Percentiles rank a stretch among this genome's conserved stretches.
Conservation (phyloP, 1,140 invertebrate genomes). For the Mizuhopecten yessoensis region DNA sequence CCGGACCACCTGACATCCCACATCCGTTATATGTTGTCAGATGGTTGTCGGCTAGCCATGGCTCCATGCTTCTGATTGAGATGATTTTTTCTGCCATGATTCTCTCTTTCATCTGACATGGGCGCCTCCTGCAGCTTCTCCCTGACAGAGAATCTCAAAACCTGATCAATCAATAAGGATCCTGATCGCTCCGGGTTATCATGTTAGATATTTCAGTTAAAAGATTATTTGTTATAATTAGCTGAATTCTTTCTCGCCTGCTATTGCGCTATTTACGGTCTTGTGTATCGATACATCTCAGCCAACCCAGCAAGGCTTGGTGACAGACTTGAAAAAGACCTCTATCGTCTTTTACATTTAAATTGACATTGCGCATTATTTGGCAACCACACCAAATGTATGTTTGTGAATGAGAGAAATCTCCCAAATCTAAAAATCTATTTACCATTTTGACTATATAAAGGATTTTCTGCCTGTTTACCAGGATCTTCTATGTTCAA, state of each 20-base stretch:
- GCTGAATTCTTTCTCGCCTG: not conserved
- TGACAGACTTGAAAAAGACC: not conserved
- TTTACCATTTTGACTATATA: too few relatives aligned
- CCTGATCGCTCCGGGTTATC: not conserved
- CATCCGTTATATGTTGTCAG: not conserved
- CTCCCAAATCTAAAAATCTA: too few relatives aligned
- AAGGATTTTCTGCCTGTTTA: too few relatives aligned
- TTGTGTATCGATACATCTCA: not conserved
- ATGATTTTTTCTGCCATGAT: not conserved
- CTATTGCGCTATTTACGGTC: not conserved
- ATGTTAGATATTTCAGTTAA: not conserved
- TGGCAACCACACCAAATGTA: too few relatives aligned
- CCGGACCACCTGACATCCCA: not conserved
- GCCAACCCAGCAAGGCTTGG: not conserved
- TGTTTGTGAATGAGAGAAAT: too few relatives aligned
- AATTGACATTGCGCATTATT: not conserved
- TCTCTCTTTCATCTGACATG: not conserved
- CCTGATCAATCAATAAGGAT: not conserved
- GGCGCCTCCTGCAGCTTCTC: not conserved
- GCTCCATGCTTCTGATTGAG: not conserved
- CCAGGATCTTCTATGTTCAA: too few relatives aligned
- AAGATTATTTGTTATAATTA: slow-evolving; percentile 14
- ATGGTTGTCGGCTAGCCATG: not conserved
- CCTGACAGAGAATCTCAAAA: not conserved
- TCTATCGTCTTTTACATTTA: not conserved